A percentile compares a stretch with the other conserved stretches of the same genome.
These are phyloP conservation scores for Okapia johnstoni DNA, from an alignment of 2,113 vertebrate genomes.

Conservation along the genomic window DNA sequence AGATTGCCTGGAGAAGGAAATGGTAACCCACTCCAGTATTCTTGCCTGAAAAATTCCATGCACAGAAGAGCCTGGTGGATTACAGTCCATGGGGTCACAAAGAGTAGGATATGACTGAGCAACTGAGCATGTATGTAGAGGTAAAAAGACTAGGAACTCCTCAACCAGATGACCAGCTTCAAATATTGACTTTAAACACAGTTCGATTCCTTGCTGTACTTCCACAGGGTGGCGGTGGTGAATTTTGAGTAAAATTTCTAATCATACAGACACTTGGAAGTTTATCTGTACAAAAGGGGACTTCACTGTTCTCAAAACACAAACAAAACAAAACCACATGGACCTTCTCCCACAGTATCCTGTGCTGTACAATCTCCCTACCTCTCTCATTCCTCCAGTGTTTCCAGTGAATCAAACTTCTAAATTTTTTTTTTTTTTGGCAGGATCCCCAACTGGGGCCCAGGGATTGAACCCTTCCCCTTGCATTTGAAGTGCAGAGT, in stretches of 20 bases:
- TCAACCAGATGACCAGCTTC: background rate
- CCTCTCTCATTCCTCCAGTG: background rate
- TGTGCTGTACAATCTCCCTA: background rate
- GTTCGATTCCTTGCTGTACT: background rate
- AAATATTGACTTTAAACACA: background rate
- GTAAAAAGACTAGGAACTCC: background rate
- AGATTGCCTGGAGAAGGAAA: background rate
- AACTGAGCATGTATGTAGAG: background rate
- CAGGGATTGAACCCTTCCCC: background rate
- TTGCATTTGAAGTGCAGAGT: background rate
- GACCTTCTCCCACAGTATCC: background rate
- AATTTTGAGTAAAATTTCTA: background rate
- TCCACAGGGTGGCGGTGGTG: slow-evolving; percentile 26
- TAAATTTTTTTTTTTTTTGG: background rate
- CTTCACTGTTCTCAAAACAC: background rate
- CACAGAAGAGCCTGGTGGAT: background rate
- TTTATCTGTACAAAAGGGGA: background rate
- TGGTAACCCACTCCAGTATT: background rate
- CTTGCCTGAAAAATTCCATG: background rate
- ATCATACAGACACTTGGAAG: background rate
- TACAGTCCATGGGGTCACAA: background rate
- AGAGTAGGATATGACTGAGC: background rate
- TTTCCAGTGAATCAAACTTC: background rate
- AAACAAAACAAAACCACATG: background rate
- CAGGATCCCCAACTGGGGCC: background rate